Percentiles rank a stretch among this genome's conserved stretches.
These are phyloP conservation scores for Pangasius macronema DNA, from an alignment of 2,797 vertebrate genomes.

Conservation along the genomic window DNA sequence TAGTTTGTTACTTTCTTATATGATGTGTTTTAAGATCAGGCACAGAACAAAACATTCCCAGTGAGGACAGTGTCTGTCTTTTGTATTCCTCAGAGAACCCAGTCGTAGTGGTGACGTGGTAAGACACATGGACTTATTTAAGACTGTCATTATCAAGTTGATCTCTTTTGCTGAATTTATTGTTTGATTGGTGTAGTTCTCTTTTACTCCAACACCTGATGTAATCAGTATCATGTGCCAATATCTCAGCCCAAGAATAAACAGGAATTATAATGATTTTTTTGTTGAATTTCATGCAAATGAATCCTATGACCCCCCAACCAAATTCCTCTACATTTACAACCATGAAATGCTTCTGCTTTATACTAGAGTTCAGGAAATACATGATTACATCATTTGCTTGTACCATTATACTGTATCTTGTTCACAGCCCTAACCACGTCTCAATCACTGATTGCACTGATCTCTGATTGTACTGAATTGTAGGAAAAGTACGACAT, in stretches of 20 bases:
- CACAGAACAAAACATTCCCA: neutral
- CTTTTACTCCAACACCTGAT: neutral
- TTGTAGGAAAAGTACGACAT: neutral
- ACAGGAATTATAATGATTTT: neutral
- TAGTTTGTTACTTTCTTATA: neutral
- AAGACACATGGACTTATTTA: neutral
- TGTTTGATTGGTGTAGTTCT: neutral
- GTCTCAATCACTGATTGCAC: neutral
- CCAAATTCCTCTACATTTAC: neutral
- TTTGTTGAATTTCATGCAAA: neutral
- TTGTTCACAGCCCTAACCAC: neutral
- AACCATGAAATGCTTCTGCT: neutral
- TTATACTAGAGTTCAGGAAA: neutral
- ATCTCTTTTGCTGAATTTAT: neutral
- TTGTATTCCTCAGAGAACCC: neutral
- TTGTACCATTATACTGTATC: neutral
- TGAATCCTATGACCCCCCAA: neutral
- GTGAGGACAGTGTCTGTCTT: neutral
- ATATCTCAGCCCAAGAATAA: neutral
- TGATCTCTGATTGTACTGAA: neutral
- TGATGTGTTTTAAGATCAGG: neutral
- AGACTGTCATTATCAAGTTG: neutral
- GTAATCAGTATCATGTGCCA: neutral
- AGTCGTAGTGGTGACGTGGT: neutral
- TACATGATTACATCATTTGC: neutral